Conservation (phyloP, 2,113 vertebrate species). For the Marmota monax region DNA sequence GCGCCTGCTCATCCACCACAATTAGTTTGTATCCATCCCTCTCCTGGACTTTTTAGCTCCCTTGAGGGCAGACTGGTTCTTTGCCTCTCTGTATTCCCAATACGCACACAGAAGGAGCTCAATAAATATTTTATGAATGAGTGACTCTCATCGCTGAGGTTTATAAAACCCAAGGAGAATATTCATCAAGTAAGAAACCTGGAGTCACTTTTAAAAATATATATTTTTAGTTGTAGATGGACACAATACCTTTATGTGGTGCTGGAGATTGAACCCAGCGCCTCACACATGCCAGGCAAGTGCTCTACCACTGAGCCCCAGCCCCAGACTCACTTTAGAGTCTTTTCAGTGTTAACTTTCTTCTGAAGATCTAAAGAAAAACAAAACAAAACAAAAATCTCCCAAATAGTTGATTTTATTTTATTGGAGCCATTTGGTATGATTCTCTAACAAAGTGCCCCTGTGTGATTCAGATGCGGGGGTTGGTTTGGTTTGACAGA, state of each 20-base stretch:
- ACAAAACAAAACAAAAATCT: background rate
- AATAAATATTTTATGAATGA: background rate
- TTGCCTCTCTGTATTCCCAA: background rate
- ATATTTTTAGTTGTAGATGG: too few relatives aligned
- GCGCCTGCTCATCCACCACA: background rate
- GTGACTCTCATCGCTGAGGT: background rate
- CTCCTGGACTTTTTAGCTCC: background rate
- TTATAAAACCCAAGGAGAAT: background rate
- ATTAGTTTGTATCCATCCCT: background rate
- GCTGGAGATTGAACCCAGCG: too few relatives aligned
- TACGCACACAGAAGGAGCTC: background rate
- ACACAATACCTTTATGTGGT: too few relatives aligned
- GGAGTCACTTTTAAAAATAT: background rate
- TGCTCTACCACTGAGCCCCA: too few relatives aligned
- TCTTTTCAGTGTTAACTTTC: background rate
- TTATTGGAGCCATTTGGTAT: constrained; percentile 19
- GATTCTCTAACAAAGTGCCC: constrained; percentile 59
- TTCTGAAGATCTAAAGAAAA: background rate
- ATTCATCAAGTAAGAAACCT: background rate
- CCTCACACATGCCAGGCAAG: too few relatives aligned
- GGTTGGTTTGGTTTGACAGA: constrained; percentile 47
- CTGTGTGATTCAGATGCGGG: constrained; percentile 60
- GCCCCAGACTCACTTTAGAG: background rate
- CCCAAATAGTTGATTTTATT: constrained; percentile 21
- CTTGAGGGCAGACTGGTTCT: background rate